phyloP scores from a whole-genome alignment of 2,797 vertebrate genomes.

The Erpetoichthys calabaricus region DNA sequence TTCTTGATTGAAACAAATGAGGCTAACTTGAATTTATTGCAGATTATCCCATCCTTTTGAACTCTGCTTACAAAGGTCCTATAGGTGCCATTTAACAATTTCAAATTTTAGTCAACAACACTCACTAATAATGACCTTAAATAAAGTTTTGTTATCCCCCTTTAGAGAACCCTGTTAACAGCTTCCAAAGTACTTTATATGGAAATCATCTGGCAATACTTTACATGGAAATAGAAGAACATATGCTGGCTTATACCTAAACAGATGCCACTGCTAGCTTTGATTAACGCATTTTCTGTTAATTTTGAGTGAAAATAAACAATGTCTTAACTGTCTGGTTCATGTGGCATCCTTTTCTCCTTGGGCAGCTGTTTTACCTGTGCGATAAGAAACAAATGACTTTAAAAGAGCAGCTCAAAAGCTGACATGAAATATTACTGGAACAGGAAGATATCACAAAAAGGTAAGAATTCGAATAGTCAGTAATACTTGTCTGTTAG shows the following conservation, averaged over 20 bases:
- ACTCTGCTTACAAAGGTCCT: too few species aligned
- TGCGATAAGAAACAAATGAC: too few species aligned
- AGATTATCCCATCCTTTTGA: too few species aligned
- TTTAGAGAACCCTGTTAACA: neutral
- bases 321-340: neutral
- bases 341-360: neutral
- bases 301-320: neutral
- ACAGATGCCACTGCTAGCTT: neutral
- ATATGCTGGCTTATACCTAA: neutral
- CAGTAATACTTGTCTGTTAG: too few species aligned
- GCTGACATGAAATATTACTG: too few species aligned
- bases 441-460: too few species aligned
- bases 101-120: too few species aligned
- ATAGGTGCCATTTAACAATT: too few species aligned
- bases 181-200: constrained; percentile 1
- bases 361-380: neutral
- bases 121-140: neutral
- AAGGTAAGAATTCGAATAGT: too few species aligned
- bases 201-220: neutral
- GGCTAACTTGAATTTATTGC: too few species aligned
- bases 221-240: neutral
- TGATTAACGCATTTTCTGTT: neutral
- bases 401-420: too few species aligned
- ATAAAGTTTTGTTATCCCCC: neutral
- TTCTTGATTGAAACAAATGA: too few species aligned